phyloP scores from a whole-genome alignment of 2,113 vertebrate species.

The Gopherus flavomarginatus region DNA sequence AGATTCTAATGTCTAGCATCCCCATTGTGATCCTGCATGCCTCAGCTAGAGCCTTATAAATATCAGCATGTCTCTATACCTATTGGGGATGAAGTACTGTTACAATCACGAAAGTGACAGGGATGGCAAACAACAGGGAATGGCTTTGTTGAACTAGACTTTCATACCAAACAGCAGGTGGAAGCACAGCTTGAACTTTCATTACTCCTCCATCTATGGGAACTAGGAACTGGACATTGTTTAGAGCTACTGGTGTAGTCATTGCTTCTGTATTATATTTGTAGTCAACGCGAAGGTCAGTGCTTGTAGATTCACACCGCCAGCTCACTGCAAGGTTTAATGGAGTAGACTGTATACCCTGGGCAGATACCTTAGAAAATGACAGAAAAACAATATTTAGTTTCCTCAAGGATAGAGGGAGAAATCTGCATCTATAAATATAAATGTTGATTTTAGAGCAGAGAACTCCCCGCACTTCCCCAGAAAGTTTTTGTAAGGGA shows the following conservation, averaged over 20 bases:
- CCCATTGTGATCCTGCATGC: neutral
- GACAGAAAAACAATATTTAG: conserved; percentile 72
- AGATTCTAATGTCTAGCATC: accelerated
- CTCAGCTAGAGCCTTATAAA: neutral
- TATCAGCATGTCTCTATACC: neutral
- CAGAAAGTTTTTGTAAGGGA: neutral
- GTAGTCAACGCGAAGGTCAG: conserved; percentile 96
- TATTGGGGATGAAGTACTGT: neutral
- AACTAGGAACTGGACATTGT: conserved; percentile 94
- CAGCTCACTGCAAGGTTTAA: conserved; percentile 96
- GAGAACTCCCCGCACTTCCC: accelerated
- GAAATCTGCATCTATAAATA: conserved; percentile 28
- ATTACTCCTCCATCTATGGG: conserved; percentile 91
- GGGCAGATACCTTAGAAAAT: conserved; percentile 88
- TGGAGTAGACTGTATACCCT: conserved; percentile 96
- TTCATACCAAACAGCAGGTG: conserved; percentile 92
- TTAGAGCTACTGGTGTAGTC: conserved; percentile 88
- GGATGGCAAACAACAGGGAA: accelerated
- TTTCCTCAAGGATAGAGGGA: conserved; percentile 29
- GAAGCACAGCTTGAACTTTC: conserved; percentile 94
- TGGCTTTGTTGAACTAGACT: accelerated
- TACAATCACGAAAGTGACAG: neutral
- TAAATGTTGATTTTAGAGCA: neutral
- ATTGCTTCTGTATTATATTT: conserved; percentile 97
- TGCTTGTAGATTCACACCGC: conserved; percentile 90